A percentile compares a stretch with the other conserved stretches of the same genome.
Evolutionary conservation across 2,797 vertebrate species (phyloP).

Genomic region (Pelobates cultripes): DNA sequence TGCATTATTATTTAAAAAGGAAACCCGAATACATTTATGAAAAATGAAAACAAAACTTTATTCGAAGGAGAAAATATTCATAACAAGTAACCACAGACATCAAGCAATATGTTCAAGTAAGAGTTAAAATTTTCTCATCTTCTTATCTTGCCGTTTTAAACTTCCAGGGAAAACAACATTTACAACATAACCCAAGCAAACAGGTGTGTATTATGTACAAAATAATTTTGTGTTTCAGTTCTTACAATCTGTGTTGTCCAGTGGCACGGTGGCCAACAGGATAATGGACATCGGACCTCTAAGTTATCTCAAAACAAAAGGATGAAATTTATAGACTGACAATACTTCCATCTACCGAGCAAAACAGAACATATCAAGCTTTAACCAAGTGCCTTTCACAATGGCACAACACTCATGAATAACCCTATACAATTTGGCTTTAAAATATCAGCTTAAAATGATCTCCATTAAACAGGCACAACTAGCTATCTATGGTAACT

Average conservation of each 20-base stretch:
- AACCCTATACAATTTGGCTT: slow-evolving; percentile 33
- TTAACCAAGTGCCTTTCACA: slow-evolving; percentile 10
- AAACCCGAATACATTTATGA: slow-evolving; percentile 5
- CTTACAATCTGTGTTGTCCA: slow-evolving; percentile 36
- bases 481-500: slow-evolving; percentile 20
- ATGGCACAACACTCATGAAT: slow-evolving; percentile 28
- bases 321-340: slow-evolving; percentile 27
- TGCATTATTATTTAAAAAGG: background rate
- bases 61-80: slow-evolving; percentile 38
- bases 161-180: slow-evolving; percentile 41
- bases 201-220: slow-evolving; percentile 30
- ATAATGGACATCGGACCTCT: slow-evolving; percentile 22
- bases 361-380: slow-evolving; percentile 24
- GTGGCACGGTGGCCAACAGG: slow-evolving; percentile 16
- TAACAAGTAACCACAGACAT: slow-evolving; percentile 41
- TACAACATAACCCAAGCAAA: slow-evolving; percentile 47
- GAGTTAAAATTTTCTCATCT: slow-evolving; percentile 6
- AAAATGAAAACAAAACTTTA: slow-evolving; percentile 38
- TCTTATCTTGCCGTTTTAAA: slow-evolving; percentile 17
- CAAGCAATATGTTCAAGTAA: slow-evolving; percentile 45
- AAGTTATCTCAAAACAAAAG: slow-evolving; percentile 9
- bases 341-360: slow-evolving; percentile 1
- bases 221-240: background rate
- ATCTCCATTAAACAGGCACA: slow-evolving; percentile 28
- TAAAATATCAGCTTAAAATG: slow-evolving; percentile 11